Percentiles rank a stretch among this genome's conserved stretches.
Conservation (phyloP, 1,140 invertebrate species). For the Drosophila santomea region DNA sequence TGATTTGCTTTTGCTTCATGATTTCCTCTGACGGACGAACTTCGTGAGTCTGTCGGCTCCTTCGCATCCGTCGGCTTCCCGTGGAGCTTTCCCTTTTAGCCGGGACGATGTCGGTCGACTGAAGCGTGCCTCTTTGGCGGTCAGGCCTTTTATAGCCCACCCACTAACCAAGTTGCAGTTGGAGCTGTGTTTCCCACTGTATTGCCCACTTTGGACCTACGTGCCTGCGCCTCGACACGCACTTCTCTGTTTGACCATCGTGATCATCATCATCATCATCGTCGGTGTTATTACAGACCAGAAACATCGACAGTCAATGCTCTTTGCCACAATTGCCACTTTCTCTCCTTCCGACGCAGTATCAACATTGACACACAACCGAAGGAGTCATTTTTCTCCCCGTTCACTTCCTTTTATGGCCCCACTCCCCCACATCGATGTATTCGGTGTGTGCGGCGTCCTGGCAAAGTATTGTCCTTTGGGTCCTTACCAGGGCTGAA, state of each 20-base stretch:
- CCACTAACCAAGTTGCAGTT: slow-evolving; percentile 20
- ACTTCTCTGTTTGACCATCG: slow-evolving; percentile 48
- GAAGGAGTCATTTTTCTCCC: slow-evolving; percentile 51
- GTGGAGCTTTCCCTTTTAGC: slow-evolving; percentile 53
- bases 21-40: slow-evolving; percentile 51
- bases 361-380: slow-evolving; percentile 42
- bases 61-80: slow-evolving; percentile 8
- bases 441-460: slow-evolving; percentile 34
- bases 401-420: slow-evolving; percentile 33
- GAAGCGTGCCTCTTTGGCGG: slow-evolving; percentile 49
- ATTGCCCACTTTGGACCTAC: slow-evolving; percentile 59
- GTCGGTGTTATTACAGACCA: slow-evolving; percentile 1
- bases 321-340: slow-evolving; percentile 39
- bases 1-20: slow-evolving; percentile 55
- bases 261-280: slow-evolving; percentile 36
- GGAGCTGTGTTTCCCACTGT: slow-evolving; percentile 27
- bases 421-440: slow-evolving; percentile 3
- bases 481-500: slow-evolving; percentile 46
- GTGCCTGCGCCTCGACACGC: slow-evolving; percentile 48
- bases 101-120: slow-evolving; percentile 56
- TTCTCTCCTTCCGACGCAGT: slow-evolving; percentile 31
- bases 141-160: slow-evolving; percentile 69
- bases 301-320: slow-evolving; percentile 44
- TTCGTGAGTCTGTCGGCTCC: slow-evolving; percentile 49
- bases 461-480: slow-evolving; percentile 63